Percentiles rank a stretch among this genome's conserved stretches.
These are phyloP conservation scores for Chaetodon auriga DNA, from an alignment of 2,113 vertebrate genomes.

Conservation along the genomic window DNA sequence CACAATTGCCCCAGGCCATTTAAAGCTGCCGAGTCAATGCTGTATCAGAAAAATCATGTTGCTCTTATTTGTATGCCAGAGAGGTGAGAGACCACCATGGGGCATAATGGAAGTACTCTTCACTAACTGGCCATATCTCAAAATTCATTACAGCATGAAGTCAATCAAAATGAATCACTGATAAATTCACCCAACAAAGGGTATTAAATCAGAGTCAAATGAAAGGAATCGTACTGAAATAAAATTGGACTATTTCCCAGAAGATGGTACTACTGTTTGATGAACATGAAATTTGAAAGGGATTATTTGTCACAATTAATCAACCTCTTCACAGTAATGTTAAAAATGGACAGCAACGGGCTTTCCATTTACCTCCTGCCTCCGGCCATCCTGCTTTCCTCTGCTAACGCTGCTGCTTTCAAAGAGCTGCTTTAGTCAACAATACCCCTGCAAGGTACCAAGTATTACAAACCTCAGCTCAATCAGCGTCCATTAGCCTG, in stretches of 20 bases:
- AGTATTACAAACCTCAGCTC: not conserved
- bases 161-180: not conserved
- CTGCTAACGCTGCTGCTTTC: not conserved
- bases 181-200: not conserved
- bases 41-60: not conserved
- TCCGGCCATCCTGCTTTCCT: not conserved
- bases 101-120: not conserved
- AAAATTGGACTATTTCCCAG: not conserved
- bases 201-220: not conserved
- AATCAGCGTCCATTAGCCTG: not conserved
- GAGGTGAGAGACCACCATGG: not conserved
- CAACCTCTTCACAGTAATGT: not conserved
- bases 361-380: slow-evolving; percentile 4
- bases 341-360: not conserved
- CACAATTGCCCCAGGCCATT: not conserved
- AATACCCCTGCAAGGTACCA: not conserved
- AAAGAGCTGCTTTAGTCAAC: slow-evolving; percentile 12
- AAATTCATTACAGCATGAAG: slow-evolving; percentile 6
- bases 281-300: not conserved
- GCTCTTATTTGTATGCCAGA: not conserved
- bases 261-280: not conserved
- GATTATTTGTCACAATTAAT: not conserved
- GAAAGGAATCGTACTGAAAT: not conserved
- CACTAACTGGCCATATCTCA: not conserved
- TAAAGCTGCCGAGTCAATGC: not conserved